Evolutionary conservation across 2,888 invertebrate species (phyloP).

Genomic region (Smittia sp.): DNA sequence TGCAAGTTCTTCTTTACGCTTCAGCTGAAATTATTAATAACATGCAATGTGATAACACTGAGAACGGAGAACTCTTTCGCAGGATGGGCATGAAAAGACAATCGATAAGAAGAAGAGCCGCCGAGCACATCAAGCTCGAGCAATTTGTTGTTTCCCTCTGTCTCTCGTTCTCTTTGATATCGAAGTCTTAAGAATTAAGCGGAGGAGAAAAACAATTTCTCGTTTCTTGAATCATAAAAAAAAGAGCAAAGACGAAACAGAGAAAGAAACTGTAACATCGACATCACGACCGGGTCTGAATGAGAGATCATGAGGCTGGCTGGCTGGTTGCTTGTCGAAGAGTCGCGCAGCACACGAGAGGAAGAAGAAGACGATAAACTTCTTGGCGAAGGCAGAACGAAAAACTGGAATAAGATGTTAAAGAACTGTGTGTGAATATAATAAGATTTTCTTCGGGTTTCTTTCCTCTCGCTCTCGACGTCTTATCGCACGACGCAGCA

Average conservation of each 20-base stretch:
- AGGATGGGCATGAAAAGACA: neutral
- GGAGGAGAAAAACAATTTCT: neutral
- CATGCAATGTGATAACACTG: slow-evolving; percentile 37
- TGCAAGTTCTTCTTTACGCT: slow-evolving; percentile 27
- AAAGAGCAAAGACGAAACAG: neutral
- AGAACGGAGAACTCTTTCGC: neutral
- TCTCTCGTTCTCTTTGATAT: neutral
- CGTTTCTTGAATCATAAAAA: neutral
- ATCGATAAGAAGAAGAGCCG: slow-evolving; percentile 3
- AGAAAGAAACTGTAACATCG: slow-evolving; percentile 33
- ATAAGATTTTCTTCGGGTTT: slow-evolving; percentile 35
- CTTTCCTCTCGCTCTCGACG: slow-evolving; percentile 12
- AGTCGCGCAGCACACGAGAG: neutral
- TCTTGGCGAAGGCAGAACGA: neutral
- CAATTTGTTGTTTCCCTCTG: neutral
- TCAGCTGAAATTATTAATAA: slow-evolving; percentile 36
- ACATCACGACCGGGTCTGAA: slow-evolving; percentile 34
- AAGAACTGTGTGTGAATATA: slow-evolving; percentile 31
- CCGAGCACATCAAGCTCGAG: neutral
- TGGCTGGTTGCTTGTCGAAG: neutral
- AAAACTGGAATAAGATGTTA: slow-evolving; percentile 33
- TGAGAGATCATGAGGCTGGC: slow-evolving; percentile 10
- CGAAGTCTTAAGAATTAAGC: neutral
- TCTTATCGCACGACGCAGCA: neutral
- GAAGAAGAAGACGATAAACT: neutral